phyloP scores from a whole-genome alignment of 2,888 invertebrate genomes.

The Eupithecia inturbata region DNA sequence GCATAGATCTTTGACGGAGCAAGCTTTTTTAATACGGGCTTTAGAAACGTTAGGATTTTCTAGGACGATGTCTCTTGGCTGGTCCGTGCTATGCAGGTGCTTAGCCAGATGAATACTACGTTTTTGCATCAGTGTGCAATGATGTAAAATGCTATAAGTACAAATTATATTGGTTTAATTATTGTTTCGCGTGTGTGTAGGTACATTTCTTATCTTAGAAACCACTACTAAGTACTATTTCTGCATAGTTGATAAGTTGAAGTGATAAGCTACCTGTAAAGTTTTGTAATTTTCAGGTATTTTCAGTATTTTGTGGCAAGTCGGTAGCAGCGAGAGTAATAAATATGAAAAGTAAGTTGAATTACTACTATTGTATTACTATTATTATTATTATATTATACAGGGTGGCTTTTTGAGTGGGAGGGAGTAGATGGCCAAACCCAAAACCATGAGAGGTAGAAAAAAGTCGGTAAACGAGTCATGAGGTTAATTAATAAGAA shows the following conservation, averaged over 20 bases:
- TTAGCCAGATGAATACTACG: background rate
- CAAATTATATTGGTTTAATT: background rate
- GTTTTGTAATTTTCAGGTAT: slow-evolving; percentile 59
- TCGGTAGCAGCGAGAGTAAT: slow-evolving; percentile 52
- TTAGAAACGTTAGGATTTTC: background rate
- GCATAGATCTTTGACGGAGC: too few species aligned
- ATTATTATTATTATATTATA: too few species aligned
- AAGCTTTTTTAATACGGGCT: too few species aligned
- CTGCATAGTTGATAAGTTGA: too few species aligned
- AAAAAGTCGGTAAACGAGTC: too few species aligned
- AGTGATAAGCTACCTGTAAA: background rate
- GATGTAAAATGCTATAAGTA: background rate
- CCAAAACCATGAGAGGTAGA: too few species aligned
- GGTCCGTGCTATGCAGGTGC: background rate
- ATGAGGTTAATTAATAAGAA: too few species aligned
- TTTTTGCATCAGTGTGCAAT: background rate
- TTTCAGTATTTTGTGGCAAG: slow-evolving; percentile 55
- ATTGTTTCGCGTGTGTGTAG: background rate
- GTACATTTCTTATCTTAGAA: background rate
- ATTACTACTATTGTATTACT: background rate
- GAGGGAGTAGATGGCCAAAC: too few species aligned
- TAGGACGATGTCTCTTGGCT: background rate
- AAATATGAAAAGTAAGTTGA: slow-evolving; percentile 67
- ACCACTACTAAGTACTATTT: background rate
- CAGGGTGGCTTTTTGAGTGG: too few species aligned